A percentile compares a stretch with the other conserved stretches of the same genome.
Evolutionary conservation across 2,797 vertebrate genomes (phyloP).

Genomic region (Semotilus atromaculatus): DNA sequence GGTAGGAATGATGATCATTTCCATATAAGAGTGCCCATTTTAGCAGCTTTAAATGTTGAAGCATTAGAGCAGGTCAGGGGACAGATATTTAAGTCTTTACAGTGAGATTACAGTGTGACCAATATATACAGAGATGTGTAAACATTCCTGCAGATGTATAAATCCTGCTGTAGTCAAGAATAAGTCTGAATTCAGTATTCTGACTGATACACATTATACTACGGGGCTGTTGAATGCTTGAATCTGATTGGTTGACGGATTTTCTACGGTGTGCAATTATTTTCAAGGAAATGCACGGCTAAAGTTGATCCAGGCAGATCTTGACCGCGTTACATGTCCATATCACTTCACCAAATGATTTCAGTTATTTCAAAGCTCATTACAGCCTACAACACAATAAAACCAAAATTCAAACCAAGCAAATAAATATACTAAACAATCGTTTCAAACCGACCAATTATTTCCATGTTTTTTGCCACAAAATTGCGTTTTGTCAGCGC

Average conservation of each 20-base stretch:
- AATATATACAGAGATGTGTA: slow-evolving; percentile 16
- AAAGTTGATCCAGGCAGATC: not conserved
- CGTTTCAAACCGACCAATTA: not conserved
- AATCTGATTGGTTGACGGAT: not conserved
- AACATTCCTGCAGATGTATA: slow-evolving; percentile 1
- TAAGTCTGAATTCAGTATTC: not conserved
- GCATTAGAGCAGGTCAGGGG: not conserved
- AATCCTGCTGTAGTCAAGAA: not conserved
- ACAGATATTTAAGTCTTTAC: no score
- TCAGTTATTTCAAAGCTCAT: not conserved
- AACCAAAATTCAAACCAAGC: not conserved
- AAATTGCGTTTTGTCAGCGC: no score
- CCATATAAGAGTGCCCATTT: not conserved
- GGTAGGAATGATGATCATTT: not conserved
- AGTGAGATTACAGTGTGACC: slow-evolving; percentile 12
- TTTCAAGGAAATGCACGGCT: not conserved
- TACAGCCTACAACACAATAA: not conserved
- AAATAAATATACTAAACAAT: not conserved
- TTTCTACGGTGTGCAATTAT: not conserved
- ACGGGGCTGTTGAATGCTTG: not conserved
- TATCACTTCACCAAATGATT: not conserved
- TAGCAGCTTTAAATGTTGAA: not conserved
- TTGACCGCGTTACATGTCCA: not conserved
- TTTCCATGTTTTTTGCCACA: no score
- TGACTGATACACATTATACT: not conserved